Evolutionary conservation across 2,113 vertebrate genomes (phyloP), one percentile per base, ranked within the genome.

Genomic region (Pycnonotus jocosus): DNA sequence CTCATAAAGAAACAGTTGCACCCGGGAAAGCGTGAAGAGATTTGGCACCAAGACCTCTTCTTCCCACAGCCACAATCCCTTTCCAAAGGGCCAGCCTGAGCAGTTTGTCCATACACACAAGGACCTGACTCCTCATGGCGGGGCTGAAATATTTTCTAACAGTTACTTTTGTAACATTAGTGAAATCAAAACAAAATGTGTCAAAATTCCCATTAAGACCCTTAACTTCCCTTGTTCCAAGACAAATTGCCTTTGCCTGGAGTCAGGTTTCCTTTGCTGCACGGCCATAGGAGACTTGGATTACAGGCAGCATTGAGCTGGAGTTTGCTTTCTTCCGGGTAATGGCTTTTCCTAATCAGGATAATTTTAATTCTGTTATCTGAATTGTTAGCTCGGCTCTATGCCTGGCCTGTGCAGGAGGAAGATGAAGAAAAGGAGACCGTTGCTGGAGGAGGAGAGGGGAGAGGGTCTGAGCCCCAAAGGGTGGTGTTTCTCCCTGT

Each of bases 301-400:
- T 97, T 97, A 96, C 96, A 94, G 84, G 66, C 88, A 95, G 92
- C 79, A 28, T 38, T 0, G 65, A 95, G 84, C 81, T 90, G 84
- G 87, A 61, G 64, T 87, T 92, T 71, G 81, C 89, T 94, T 86
- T 96, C 84, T 92, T 92, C 47, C 24, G 90, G 87, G 93, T 71
- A 88, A 86, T 71, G 88, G 81, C 45, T 90, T 97, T 95, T 93
- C 81, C 93, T 96, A 96, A 97, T 95, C 96, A 97, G 88, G 78
- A 96, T 95, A 90, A 74, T 76, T 95, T 95, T 97, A 97, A 96
- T 97, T 97, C 95, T 94, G 92, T 92, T 91, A 95, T 93, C 96
- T 84, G 87, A 73, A 90, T 97, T 95, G 96, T 94, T 95, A 95
- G 50, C 61, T 92, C 96, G 90, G 70, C 93, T 93, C 88, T 5